Conservation (phyloP, 2,888 invertebrate genomes). For the Dusona sp. region DNA sequence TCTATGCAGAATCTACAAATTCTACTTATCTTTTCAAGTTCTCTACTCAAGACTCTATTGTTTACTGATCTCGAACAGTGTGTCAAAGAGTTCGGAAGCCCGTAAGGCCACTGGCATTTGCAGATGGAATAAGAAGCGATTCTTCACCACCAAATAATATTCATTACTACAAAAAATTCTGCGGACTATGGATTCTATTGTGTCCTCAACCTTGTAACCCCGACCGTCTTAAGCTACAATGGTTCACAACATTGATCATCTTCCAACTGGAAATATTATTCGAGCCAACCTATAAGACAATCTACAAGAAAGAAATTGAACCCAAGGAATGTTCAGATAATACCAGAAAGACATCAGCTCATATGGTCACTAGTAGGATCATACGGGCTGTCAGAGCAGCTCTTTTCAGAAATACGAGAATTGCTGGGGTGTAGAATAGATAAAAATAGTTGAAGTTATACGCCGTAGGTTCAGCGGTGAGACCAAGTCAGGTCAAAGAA, state of each 20-base stretch:
- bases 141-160: neutral
- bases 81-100: conserved; percentile 9
- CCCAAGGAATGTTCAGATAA: neutral
- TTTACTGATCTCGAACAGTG: conserved; percentile 4
- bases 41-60: conserved; percentile 7
- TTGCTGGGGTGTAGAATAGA: conserved; percentile 35
- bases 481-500: conserved; percentile 37
- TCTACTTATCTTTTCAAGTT: conserved; percentile 38
- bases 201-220: neutral
- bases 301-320: neutral
- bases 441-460: conserved; percentile 38
- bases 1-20: conserved; percentile 9
- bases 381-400: neutral
- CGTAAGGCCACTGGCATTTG: neutral
- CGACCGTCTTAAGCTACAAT: neutral
- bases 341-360: neutral
- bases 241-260: neutral
- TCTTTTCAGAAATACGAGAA: neutral
- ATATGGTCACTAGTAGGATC: conserved; percentile 10
- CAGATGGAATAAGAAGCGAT: neutral
- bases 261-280: neutral
- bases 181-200: neutral
- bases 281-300: neutral
- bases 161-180: neutral
- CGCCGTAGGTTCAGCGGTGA: conserved; percentile 33